Conservation (phyloP, 2,888 invertebrate genomes). For the Galeopsomyia nigrocyanea region DNA sequence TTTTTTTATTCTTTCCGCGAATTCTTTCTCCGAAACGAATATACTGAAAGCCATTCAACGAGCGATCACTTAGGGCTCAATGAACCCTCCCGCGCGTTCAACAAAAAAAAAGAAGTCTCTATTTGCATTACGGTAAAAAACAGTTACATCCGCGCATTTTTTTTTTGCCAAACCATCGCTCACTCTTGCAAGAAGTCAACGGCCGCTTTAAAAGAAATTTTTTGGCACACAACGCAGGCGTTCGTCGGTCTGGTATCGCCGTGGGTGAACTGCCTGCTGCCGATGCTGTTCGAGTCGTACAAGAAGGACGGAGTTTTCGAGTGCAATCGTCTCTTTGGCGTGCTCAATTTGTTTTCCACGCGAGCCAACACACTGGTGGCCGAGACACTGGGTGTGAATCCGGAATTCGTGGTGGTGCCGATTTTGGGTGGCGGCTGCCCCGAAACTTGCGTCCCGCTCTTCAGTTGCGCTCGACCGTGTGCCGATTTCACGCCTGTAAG, state of each 20-base stretch:
- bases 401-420: conserved; percentile 78
- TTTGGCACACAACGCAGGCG: conserved; percentile 60
- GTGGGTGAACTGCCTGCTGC: conserved; percentile 79
- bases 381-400: conserved; percentile 74
- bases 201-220: neutral
- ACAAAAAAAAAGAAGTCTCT: too few species aligned
- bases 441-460: conserved; percentile 81
- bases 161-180: too few species aligned
- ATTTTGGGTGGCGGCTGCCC: conserved; percentile 84
- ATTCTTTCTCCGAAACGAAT: too few species aligned
- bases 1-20: too few species aligned
- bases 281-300: conserved; percentile 78
- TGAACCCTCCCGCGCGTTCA: too few species aligned
- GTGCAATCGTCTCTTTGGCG: conserved; percentile 76
- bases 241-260: conserved; percentile 69
- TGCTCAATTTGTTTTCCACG: conserved; percentile 80
- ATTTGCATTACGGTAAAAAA: too few species aligned
- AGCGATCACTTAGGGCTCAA: too few species aligned
- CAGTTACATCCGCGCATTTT: too few species aligned
- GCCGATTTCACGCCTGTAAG: conserved; percentile 64
- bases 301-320: conserved; percentile 77
- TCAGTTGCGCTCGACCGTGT: conserved; percentile 78
- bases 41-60: too few species aligned
- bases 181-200: neutral
- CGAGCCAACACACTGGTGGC: conserved; percentile 84